Evolutionary conservation across 2,888 invertebrate species (phyloP), one percentile per base, ranked within the genome.

Genomic region (Xylota sylvarum): DNA sequence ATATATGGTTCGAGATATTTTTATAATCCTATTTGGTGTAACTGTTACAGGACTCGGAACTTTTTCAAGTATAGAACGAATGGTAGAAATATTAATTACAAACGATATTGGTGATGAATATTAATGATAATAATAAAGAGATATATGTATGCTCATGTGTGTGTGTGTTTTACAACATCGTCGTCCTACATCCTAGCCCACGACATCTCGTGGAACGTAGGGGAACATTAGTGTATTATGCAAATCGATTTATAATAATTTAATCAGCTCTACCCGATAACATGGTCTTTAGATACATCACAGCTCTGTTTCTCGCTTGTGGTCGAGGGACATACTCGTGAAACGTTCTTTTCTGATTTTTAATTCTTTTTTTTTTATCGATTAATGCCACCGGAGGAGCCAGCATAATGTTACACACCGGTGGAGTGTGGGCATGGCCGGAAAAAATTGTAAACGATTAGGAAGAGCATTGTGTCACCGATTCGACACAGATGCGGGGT

Each of bases 371-470:
- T 60, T 81, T 80, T 76, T 85, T 80, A 85, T 81, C 72, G 85
- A 82, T 77, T 67, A 77, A 86, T 86, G 86, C 86, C 86, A 86
- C 86, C 86, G 77, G 82, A 72, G 82, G 64, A 77, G 86, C 60
- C 64, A 19, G 48, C 74, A 70, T 60, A 80, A 70, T 65, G 43
- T 64, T 69, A 81, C 52, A 35, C 35, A 9, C 48, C 30, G 5
- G 9, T 17, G 37, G 12, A 43, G 65, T 72, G 81, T 80, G 77
- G 58, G 82, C 60, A 70, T 65, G 65, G 76, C 55, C 69, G 72
- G 72, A 86, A 80, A 77, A 77, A 77, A 72, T 77, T 62, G 77
- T 23, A 46, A 56, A 73, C 77, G 77, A 86, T 67, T 86, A 82
- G 82, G 60, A 52, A 23, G 76, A 69, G 50, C 64, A 55, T 81